Evolutionary conservation across 2,797 vertebrate genomes (phyloP), one percentile per base, ranked within the genome.

Genomic region (Hipposideros larvatus): DNA sequence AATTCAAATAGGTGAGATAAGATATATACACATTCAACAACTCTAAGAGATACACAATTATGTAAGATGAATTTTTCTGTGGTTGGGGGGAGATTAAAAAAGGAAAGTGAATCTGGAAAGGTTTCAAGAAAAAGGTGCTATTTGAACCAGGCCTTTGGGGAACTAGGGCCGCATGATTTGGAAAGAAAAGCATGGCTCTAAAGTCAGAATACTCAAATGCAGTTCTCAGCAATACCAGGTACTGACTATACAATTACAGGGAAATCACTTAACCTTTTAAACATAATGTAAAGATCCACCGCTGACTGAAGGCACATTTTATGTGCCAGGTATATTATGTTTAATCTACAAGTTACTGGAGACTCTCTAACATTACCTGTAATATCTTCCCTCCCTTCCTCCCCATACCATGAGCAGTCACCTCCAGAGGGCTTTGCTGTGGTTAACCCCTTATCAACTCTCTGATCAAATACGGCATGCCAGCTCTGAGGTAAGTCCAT

Each of bases 11-110:
- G 26, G 51, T 66, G 26, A 85, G 31, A 24, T 70, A 71, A 93
- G 15, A 73, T 22, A 93, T 8, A 55, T 37, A 80, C 22, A 91
- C 61, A 95, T 86, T 65, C 31, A 77, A 73, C 34, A 89, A 82
- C 55, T 55, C 5, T 63, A 86, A 34, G 48, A 96, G 26, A 55
- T 4, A 22, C n/a, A 78, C 31, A 48, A 87, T 51, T 65, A 68
- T n/a, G 65, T 24, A 84, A 84, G 7, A 24, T 71, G 41, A 90
- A 34, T 51, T 71, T 92, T 87, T 79, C 87, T 92, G 61, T 78
- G 71, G 51, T 5, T 57, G 18, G 37, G 31, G 34, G 13, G 10
- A 3, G 11, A 21, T 41, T 92, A 70, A 73, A 89, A 82, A 70
- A 59, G 16, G 24, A 86, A 89, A 19, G 26, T 4, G 34, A 55